Base-by-base conservation (phyloP, 2,888 invertebrate genomes). In the Tipula confusa region DNA sequence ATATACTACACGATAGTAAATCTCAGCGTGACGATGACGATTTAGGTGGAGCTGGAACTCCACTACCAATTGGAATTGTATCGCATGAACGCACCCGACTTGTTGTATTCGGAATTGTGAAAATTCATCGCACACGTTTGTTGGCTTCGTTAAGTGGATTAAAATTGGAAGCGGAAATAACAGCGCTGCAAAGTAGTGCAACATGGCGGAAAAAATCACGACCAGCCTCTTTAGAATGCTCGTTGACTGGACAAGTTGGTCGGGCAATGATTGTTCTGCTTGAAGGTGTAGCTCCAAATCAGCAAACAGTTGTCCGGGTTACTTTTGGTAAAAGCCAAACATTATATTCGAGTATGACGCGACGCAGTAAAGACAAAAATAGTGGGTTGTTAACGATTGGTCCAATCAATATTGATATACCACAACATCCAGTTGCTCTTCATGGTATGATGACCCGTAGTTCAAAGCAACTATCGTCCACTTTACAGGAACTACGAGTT, bases 401-500 rank as follows among this genome's bases (percentile, higher is more conserved):
- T 0, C 95, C 95, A 13, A 95, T 98, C 0, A 94, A 96, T 85
- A 95, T 98, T 84, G 98, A 98, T 89, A 97, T 99, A 87, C 99
- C 99, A 2, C 98, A 99, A 90, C 98, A 99, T 91, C 99, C 99
- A 0, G 98, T 98, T 0, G 98, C 97, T 6, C 91, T 99, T 86
- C 99, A 99, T 90, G 98, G 98, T 83, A 98, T 99, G 95, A 98
- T 99, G 93, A 97, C 97, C 0, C 92, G 98, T 86, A 97, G 97
- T 85, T 97, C 97, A 85, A 95, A 97, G 85, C 97, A 98, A 87
- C 91, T 98, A 79, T 97, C 97, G 6, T 95, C 95, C 13, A 98
- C 98, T 0, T 90, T 98, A 83, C 98, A 98, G 91, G 96, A 97
- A 90, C 89, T 97, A 83, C 92, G 96, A 36, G 96, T 96, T 9